Percentiles rank a stretch among this genome's conserved stretches.
These are phyloP conservation scores for Elephantulus edwardii DNA, from an alignment of 2,113 vertebrate genomes.

Conservation along the genomic window DNA sequence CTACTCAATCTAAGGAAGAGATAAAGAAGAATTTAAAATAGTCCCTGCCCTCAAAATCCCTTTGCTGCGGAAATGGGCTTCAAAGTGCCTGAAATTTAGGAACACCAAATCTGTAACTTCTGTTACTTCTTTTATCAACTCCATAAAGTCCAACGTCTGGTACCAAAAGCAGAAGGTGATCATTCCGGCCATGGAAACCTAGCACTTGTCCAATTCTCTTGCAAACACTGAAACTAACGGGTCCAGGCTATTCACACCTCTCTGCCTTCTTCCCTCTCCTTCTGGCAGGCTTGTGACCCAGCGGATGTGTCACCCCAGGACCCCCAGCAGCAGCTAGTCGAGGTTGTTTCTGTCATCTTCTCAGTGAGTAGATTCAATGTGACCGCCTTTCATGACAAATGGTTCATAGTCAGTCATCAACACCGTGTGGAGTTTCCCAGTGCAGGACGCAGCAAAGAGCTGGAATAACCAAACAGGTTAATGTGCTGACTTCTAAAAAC, in stretches of 20 bases:
- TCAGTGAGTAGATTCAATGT: too few relatives aligned
- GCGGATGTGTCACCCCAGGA: too few relatives aligned
- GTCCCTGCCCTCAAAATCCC: background rate
- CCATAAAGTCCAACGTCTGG: background rate
- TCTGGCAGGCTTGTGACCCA: too few relatives aligned
- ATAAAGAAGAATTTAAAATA: background rate
- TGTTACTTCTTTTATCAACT: background rate
- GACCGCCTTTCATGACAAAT: too few relatives aligned
- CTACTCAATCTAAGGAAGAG: background rate
- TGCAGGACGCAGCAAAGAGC: background rate
- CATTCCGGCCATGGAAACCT: background rate
- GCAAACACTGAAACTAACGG: background rate
- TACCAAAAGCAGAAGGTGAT: background rate
- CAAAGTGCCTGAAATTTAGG: background rate
- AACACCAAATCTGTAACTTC: background rate
- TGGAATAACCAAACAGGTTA: background rate
- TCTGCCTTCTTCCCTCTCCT: too few relatives aligned
- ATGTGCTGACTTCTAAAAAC: background rate
- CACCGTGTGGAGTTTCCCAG: too few relatives aligned
- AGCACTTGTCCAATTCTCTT: conserved; percentile 19
- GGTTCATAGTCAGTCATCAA: too few relatives aligned
- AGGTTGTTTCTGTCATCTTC: too few relatives aligned
- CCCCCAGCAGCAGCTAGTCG: too few relatives aligned
- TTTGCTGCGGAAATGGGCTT: background rate
- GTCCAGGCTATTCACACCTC: background rate